Conservation (phyloP, 2,888 invertebrate species). For the Agrochola macilenta region DNA sequence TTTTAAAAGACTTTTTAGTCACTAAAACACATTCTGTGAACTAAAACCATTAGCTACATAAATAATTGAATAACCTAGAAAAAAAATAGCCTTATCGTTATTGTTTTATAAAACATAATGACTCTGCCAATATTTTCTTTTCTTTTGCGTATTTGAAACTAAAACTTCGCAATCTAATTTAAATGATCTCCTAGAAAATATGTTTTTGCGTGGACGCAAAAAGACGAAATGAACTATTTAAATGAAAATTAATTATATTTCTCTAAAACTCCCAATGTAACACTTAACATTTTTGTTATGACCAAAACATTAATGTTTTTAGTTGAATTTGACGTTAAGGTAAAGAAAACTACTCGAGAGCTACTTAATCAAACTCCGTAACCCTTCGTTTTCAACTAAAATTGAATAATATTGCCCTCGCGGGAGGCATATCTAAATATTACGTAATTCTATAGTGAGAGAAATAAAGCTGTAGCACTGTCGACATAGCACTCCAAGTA, state of each 20-base stretch:
- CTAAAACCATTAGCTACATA: conserved; percentile 45
- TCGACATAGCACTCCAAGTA: conserved; percentile 73
- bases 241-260: background rate
- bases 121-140: conserved; percentile 40
- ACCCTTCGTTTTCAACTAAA: conserved; percentile 54
- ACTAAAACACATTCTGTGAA: conserved; percentile 42
- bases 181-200: conserved; percentile 22
- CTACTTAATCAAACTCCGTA: conserved; percentile 42
- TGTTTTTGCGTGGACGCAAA: conserved; percentile 14
- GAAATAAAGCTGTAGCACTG: conserved; percentile 74
- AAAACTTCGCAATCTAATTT: conserved; percentile 38
- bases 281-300: conserved; percentile 4
- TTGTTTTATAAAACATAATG: conserved; percentile 37
- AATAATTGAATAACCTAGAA: conserved; percentile 53
- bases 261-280: conserved; percentile 3
- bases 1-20: conserved; percentile 31
- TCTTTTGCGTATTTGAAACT: conserved; percentile 17
- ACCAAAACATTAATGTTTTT: conserved; percentile 19
- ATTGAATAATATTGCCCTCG: conserved; percentile 54
- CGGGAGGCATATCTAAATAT: conserved; percentile 61
- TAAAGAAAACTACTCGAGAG: conserved; percentile 47
- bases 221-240: conserved; percentile 6
- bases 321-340: conserved; percentile 22
- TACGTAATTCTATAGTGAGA: conserved; percentile 69
- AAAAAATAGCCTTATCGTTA: conserved; percentile 15